phyloP scores from a whole-genome alignment of 2,888 invertebrate species.

The Bellardia pandia region DNA sequence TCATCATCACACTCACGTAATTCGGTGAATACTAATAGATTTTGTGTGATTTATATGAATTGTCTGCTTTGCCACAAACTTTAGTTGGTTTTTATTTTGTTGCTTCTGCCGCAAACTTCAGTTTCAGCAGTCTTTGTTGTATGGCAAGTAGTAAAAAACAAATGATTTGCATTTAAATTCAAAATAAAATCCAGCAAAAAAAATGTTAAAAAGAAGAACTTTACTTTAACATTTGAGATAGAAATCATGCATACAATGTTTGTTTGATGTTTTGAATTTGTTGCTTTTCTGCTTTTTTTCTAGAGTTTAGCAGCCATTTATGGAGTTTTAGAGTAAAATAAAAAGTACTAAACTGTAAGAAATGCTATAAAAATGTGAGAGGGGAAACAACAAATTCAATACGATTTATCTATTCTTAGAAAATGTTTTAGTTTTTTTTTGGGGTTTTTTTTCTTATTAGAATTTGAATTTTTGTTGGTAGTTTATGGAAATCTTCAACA shows the following conservation, averaged over 20 bases:
- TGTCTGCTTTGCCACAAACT: slow-evolving; percentile 38
- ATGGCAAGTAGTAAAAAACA: not conserved
- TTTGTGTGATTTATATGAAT: slow-evolving; percentile 61
- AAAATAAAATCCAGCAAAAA: slow-evolving; percentile 6
- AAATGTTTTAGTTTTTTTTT: slow-evolving; percentile 40
- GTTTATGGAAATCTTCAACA: not conserved
- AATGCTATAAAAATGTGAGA: not conserved
- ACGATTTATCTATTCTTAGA: slow-evolving; percentile 65
- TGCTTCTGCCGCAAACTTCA: slow-evolving; percentile 6
- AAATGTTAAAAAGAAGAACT: slow-evolving; percentile 27
- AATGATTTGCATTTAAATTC: slow-evolving; percentile 55
- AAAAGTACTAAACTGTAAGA: not conserved
- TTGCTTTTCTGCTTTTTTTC: slow-evolving; percentile 4
- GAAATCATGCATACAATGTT: slow-evolving; percentile 55
- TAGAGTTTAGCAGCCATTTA: slow-evolving; percentile 39
- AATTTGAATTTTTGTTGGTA: not conserved
- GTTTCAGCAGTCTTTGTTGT: slow-evolving; percentile 43
- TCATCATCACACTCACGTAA: slow-evolving; percentile 21
- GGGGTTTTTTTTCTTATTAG: slow-evolving; percentile 44
- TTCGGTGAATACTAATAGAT: slow-evolving; percentile 67
- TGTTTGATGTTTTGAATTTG: slow-evolving; percentile 55
- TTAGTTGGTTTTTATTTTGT: not conserved
- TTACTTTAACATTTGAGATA: slow-evolving; percentile 26
- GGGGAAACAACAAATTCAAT: slow-evolving; percentile 14
- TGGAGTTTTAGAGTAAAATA: slow-evolving; percentile 21